These are phyloP conservation scores for Desmophyllum pertusum DNA, from an alignment of 92 coral and sea anemone species.

Conservation along the genomic window DNA sequence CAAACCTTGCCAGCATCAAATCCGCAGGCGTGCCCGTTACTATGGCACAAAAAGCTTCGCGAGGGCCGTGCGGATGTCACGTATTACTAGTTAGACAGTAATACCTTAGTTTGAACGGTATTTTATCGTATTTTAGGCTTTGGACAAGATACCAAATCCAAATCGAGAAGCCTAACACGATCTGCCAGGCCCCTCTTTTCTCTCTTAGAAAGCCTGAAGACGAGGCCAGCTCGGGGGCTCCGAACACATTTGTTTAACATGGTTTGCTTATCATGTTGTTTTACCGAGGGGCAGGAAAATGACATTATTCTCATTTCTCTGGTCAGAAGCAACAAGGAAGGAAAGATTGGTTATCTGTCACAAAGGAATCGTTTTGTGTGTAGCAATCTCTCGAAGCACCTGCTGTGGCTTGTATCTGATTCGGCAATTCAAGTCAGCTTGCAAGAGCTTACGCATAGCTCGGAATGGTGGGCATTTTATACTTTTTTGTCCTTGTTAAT, in stretches of 20 bases:
- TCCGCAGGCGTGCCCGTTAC: too few species aligned
- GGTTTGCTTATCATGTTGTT: neutral
- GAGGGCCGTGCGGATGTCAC: too few species aligned
- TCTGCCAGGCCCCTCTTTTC: neutral
- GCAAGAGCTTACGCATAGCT: slow-evolving; percentile 23
- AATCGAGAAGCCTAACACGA: neutral
- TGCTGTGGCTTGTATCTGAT: slow-evolving; percentile 78
- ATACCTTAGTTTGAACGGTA: neutral
- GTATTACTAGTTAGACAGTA: neutral
- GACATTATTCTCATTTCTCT: slow-evolving; percentile 76
- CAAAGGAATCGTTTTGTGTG: slow-evolving; percentile 76
- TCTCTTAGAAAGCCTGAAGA: neutral
- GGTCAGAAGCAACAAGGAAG: slow-evolving; percentile 61
- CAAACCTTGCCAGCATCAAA: too few species aligned
- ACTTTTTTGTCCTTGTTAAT: neutral
- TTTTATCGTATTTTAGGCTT: neutral
- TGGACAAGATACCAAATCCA: neutral
- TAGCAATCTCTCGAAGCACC: slow-evolving; percentile 86
- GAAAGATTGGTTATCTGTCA: slow-evolving; percentile 66
- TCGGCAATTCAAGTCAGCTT: slow-evolving; percentile 57
- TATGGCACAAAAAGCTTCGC: too few species aligned
- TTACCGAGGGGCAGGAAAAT: slow-evolving; percentile 79
- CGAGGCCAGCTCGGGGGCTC: neutral
- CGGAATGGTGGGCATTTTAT: slow-evolving; percentile 55
- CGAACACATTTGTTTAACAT: neutral